phyloP scores from a whole-genome alignment of 2,888 invertebrate genomes.

The Conomelus anceps region DNA sequence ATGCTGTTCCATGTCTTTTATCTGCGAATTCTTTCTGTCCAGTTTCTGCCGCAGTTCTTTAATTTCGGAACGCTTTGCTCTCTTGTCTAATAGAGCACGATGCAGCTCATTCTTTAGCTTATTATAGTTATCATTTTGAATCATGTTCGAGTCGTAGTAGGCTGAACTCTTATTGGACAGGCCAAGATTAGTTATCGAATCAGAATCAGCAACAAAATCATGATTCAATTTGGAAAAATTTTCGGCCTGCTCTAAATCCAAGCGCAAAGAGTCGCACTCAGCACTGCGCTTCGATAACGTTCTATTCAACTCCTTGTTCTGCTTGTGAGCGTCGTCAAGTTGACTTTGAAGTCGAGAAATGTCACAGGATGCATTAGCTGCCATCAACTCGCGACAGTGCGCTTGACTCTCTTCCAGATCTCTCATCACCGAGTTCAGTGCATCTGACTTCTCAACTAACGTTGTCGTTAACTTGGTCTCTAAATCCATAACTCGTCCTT shows the following conservation, averaged over 20 bases:
- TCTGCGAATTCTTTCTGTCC: constrained; percentile 27
- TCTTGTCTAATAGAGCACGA: constrained; percentile 30
- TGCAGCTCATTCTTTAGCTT: constrained; percentile 31
- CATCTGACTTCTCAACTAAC: constrained; percentile 31
- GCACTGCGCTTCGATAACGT: constrained; percentile 12
- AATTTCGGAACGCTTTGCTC: constrained; percentile 30
- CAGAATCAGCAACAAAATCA: constrained; percentile 24
- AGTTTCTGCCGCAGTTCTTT: constrained; percentile 28
- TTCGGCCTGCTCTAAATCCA: constrained; percentile 30
- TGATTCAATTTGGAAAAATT: constrained; percentile 16
- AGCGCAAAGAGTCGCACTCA: constrained; percentile 26
- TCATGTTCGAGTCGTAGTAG: constrained; percentile 9
- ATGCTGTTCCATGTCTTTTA: constrained; percentile 29
- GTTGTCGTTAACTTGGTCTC: constrained; percentile 26
- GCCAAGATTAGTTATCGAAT: constrained; percentile 26
- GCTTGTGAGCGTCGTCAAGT: constrained; percentile 27
- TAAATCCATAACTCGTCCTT: constrained; percentile 28
- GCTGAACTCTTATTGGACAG: constrained; percentile 15
- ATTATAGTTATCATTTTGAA: constrained; percentile 19
- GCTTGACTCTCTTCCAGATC: constrained; percentile 20
- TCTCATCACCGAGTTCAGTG: constrained; percentile 21
- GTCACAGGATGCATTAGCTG: constrained; percentile 14
- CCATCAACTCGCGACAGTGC: constrained; percentile 23
- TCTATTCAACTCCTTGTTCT: constrained; percentile 27
- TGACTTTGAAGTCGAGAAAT: constrained; percentile 23